Evolutionary conservation across 1,140 invertebrate species (phyloP), one percentile per base, ranked within the genome.

Genomic region (Drosophila sturtevanti): DNA sequence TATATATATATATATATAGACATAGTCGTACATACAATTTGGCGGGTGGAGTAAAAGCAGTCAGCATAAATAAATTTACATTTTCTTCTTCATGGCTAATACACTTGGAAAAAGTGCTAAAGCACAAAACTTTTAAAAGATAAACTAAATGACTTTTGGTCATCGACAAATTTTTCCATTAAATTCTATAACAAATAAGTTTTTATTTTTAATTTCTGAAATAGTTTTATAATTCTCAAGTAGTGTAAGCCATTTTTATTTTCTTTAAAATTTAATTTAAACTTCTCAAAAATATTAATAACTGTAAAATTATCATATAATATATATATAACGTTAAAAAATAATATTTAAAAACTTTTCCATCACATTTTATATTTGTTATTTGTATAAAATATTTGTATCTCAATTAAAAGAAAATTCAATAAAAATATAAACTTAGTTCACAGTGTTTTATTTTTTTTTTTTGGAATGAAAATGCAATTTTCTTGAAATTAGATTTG

Each of bases 401-500:
- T 10, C 37, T 38, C n/a, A 48, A 48, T 21, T 48, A 21, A 11
- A 48, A 48, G 16, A 21, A 11, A 48, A 21, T 48, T 21, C 41
- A 48, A 21, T 16, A 14, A 21, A 41, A 48, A 1, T 11, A 21
- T 11, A 48, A 48, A 48, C 41, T 48, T 48, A 21, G 16, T 48
- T 48, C 16, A 21, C 41, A 48, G 16, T 48, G 16, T 48, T 48
- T 48, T 16, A 2, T 48, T 48, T 48, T 6, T 9, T 14, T 44
- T 14, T 9, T 44, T 18, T 14, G 9, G 9, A 18, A 44, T 9
- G 51, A 27, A 66, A 66, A 54, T 73, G 68, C 68, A 56, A 34
- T 16, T 34, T 24, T 37, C 54, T 16, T 68, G 37, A 51, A 51
- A 68, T 63, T 63, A 51, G 11, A 65, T 64, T 64, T 34, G 16